Evolutionary conservation across 1,140 invertebrate species (phyloP).

Genomic region (Tachypleus tridentatus): DNA sequence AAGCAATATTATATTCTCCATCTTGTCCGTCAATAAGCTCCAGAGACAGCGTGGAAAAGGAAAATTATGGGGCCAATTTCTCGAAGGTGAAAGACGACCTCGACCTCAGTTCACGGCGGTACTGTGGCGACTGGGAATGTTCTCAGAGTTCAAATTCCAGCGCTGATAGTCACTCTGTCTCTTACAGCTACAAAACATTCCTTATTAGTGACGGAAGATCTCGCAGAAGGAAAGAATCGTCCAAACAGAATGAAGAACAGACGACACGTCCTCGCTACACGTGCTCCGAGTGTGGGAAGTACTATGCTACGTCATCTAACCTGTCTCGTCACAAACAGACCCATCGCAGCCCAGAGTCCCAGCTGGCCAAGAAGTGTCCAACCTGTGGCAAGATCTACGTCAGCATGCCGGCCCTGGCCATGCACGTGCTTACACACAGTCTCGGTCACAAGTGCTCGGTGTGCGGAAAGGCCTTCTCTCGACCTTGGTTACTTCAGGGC

Average conservation of each 20-base stretch:
- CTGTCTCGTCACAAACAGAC: slow-evolving; percentile 93
- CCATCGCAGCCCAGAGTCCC: slow-evolving; percentile 80
- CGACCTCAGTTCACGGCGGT: too few species aligned
- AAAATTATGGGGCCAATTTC: too few species aligned
- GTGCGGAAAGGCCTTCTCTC: slow-evolving; percentile 90
- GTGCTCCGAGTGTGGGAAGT: slow-evolving; percentile 90
- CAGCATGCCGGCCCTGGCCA: slow-evolving; percentile 91
- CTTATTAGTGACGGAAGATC: slow-evolving; percentile 87
- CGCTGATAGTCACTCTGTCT: slow-evolving; percentile 41
- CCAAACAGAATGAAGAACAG: slow-evolving; percentile 6
- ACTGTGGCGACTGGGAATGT: too few species aligned
- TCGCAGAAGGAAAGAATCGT: slow-evolving; percentile 40
- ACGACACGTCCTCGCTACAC: slow-evolving; percentile 62
- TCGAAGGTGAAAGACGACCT: too few species aligned
- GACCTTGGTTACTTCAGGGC: slow-evolving; percentile 91
- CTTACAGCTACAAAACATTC: slow-evolving; percentile 89
- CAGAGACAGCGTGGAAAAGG: too few species aligned
- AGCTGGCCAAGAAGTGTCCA: slow-evolving; percentile 82
- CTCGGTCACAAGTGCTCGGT: slow-evolving; percentile 59
- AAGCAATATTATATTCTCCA: too few species aligned
- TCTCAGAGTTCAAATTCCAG: too few species aligned
- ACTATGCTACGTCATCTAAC: slow-evolving; percentile 91
- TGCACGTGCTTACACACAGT: slow-evolving; percentile 87
- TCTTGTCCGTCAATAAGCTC: too few species aligned
- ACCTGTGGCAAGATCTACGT: slow-evolving; percentile 90